Evolutionary conservation across 1,140 invertebrate species (phyloP).

Genomic region (Bombyx mandarina): DNA sequence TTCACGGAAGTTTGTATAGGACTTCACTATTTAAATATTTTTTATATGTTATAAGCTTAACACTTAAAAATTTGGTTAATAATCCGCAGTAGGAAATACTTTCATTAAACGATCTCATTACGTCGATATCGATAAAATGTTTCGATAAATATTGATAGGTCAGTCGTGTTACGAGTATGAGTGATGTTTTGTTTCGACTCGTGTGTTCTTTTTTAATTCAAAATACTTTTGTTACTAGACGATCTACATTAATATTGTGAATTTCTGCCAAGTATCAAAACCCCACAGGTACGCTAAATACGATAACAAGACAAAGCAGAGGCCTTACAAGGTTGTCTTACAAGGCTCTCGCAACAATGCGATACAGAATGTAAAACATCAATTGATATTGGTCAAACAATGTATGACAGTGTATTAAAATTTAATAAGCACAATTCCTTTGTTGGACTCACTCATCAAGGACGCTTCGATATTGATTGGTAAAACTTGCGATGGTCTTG

Average conservation of each 20-base stretch:
- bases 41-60: too few relatives aligned
- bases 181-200: neutral
- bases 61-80: slow-evolving; percentile 1
- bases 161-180: too few relatives aligned
- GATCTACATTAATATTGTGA: too few relatives aligned
- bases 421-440: neutral
- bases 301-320: slow-evolving; percentile 49
- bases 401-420: slow-evolving; percentile 2
- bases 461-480: slow-evolving; percentile 1
- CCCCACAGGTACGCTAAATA: slow-evolving; percentile 14
- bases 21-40: too few relatives aligned
- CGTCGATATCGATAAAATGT: slow-evolving; percentile 5
- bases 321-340: slow-evolving; percentile 49
- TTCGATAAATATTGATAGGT: slow-evolving; percentile 2
- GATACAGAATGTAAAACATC: slow-evolving; percentile 16
- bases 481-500: neutral
- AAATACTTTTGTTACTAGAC: too few relatives aligned
- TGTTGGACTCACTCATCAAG: neutral
- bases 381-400: slow-evolving; percentile 2
- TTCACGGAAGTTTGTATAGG: too few relatives aligned
- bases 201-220: neutral
- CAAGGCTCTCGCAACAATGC: slow-evolving; percentile 41
- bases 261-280: slow-evolving; percentile 33
- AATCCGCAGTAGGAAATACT: slow-evolving; percentile 8
- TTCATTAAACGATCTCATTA: slow-evolving; percentile 5